These are phyloP conservation scores for Eupithecia vulgata DNA, from an alignment of 2,888 invertebrate genomes.

Conservation along the genomic window DNA sequence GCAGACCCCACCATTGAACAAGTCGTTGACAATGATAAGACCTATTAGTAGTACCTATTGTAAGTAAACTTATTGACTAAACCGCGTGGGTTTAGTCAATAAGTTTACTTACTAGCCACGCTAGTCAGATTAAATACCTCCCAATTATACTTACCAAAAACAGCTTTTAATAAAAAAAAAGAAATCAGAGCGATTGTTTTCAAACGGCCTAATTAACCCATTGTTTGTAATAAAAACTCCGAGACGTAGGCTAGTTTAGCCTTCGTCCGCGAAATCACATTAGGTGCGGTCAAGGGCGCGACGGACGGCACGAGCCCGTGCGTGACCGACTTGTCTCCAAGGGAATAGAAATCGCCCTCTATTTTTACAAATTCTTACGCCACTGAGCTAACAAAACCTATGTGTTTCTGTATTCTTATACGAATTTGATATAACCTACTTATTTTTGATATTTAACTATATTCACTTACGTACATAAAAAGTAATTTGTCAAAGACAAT, in stretches of 20 bases:
- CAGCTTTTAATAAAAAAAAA: not conserved
- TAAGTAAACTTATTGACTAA: not conserved
- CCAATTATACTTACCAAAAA: not conserved
- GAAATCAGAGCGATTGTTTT: not conserved
- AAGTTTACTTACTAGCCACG: too few relatives aligned
- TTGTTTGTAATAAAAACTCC: not conserved
- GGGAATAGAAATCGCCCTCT: not conserved
- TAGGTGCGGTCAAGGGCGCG: conserved; percentile 30
- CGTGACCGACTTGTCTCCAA: not conserved
- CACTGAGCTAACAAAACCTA: not conserved
- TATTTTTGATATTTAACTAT: too few relatives aligned
- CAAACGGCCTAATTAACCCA: not conserved
- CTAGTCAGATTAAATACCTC: not conserved
- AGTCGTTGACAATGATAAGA: not conserved
- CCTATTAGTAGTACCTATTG: not conserved
- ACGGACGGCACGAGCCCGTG: not conserved
- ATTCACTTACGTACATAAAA: too few relatives aligned
- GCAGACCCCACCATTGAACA: not conserved
- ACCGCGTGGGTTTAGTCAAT: too few relatives aligned
- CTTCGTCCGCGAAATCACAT: conserved; percentile 9
- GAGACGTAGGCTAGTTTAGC: not conserved
- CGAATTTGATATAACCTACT: too few relatives aligned
- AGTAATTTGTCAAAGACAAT: not conserved
- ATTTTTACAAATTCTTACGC: not conserved
- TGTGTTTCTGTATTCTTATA: not conserved